phyloP scores from a whole-genome alignment of 2,797 vertebrate genomes.

The Ctenochaetus hawaiiensis region DNA sequence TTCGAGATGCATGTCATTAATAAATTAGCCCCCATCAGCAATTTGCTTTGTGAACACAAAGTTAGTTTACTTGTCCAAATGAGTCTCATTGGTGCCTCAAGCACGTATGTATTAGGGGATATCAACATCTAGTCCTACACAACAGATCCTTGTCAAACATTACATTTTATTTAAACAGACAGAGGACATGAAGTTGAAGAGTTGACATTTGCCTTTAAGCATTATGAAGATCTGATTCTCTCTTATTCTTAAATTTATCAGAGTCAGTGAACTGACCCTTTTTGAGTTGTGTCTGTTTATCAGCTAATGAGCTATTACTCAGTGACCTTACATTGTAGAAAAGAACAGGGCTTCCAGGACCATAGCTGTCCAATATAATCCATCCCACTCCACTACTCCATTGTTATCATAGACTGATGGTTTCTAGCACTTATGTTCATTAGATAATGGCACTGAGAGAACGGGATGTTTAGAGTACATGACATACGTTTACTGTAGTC shows the following conservation, averaged over 20 bases:
- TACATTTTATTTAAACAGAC: background rate
- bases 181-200: background rate
- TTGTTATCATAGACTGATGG: constrained; percentile 44
- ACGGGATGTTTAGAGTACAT: constrained; percentile 43
- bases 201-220: background rate
- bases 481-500: constrained; percentile 48
- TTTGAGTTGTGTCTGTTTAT: background rate
- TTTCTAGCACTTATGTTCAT: constrained; percentile 65
- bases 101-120: too few species aligned
- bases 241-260: background rate
- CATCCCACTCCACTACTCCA: constrained; percentile 42
- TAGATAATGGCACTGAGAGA: constrained; percentile 70
- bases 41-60: background rate
- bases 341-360: constrained; percentile 12
- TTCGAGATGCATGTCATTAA: background rate
- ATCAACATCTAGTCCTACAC: too few species aligned
- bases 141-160: background rate
- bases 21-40: background rate
- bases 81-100: too few species aligned
- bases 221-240: background rate
- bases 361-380: constrained; percentile 51
- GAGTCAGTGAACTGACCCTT: background rate
- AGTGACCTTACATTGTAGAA: constrained; percentile 3
- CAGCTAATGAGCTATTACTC: background rate
- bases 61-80: too few species aligned